Evolutionary conservation across 2,113 vertebrate genomes (phyloP).

Genomic region (Tetrax tetrax): DNA sequence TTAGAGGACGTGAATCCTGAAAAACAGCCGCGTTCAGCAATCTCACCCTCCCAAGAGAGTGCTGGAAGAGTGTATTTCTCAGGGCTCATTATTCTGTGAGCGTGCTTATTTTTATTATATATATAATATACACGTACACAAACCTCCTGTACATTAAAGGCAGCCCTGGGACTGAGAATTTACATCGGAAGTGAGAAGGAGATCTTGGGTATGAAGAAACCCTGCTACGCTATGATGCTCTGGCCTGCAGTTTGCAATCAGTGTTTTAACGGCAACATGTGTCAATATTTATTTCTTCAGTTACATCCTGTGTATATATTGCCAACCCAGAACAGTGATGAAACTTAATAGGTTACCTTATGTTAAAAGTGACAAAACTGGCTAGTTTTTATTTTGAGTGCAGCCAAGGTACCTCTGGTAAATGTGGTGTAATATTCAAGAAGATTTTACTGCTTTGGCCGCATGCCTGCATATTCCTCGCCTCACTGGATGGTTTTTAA

Average conservation of each 20-base stretch:
- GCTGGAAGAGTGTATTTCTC: constrained; percentile 5
- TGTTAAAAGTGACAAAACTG: constrained; percentile 30
- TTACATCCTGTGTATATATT: background rate
- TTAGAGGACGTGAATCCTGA: constrained; percentile 48
- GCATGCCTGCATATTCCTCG: background rate
- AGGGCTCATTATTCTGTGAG: constrained; percentile 46
- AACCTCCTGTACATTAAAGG: constrained; percentile 25
- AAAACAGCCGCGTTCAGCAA: constrained; percentile 42
- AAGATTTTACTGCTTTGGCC: constrained; percentile 31
- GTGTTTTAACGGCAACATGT: constrained; percentile 35
- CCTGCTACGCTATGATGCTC: background rate
- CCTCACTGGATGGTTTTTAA: background rate
- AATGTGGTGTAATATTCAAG: background rate
- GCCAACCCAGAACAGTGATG: constrained; percentile 45
- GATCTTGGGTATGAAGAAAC: constrained; percentile 9
- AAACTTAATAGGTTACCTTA: constrained; percentile 56
- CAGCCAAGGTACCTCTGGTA: background rate
- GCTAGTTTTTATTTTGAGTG: constrained; percentile 20
- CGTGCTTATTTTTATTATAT: background rate
- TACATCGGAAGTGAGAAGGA: constrained; percentile 24
- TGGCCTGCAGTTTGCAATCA: constrained; percentile 28
- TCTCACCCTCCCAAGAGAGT: constrained; percentile 42
- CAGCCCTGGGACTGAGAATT: background rate
- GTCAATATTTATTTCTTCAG: constrained; percentile 60
- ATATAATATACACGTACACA: constrained; percentile 44